Evolutionary conservation across 1,140 invertebrate species (phyloP), one percentile per base, ranked within the genome.

Genomic region (Rhyzopertha dominica): DNA sequence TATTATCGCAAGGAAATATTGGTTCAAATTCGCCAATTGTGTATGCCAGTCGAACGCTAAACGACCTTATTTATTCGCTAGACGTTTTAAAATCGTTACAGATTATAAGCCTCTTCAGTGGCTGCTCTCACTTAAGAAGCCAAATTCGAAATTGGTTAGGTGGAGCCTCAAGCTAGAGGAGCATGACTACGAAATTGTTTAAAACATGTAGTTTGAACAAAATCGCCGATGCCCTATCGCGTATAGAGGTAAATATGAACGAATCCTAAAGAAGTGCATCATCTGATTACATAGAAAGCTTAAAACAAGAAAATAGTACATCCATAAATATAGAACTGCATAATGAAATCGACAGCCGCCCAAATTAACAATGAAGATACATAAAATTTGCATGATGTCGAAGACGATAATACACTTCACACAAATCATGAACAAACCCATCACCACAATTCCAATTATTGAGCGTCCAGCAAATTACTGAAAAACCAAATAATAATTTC

Each of bases 211-310:
- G 46, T 32, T 13, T 37, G 12, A 66, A 62, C 36, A 19, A 9
- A 19, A 58, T 59, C 25, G 59, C 57, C 1, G 64, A 67, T 34
- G 51, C 61, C 2, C 28, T 65, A 17, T 63, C 55, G 7, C 29
- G 64, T 37, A 36, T 36, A 3, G 22, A 40, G 22, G 28, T 40
- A 4, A n/a, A 35, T 23, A 1, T 20, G 1, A 17, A 19, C 4
- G 28, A 30, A 42, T 8, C 17, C n/a, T 17, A n/a, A 2, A n/a
- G 25, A 23, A 20, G 13, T 14, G 5, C 10, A 16, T 14, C 5
- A 25, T n/a, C n/a, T 7, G 13, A 28, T 8, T 7, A 37, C 14
- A 5, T 17, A 5, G 7, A 40, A 26, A n/a, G 28, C 14, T 16
- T 26, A 25, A 4, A 16, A 4, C 13, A 14, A 8, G 13, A 40